Percentiles rank a stretch among this genome's conserved stretches.
Evolutionary conservation across 2,797 vertebrate species (phyloP).

Genomic region (Stomatorhinus walkeri): DNA sequence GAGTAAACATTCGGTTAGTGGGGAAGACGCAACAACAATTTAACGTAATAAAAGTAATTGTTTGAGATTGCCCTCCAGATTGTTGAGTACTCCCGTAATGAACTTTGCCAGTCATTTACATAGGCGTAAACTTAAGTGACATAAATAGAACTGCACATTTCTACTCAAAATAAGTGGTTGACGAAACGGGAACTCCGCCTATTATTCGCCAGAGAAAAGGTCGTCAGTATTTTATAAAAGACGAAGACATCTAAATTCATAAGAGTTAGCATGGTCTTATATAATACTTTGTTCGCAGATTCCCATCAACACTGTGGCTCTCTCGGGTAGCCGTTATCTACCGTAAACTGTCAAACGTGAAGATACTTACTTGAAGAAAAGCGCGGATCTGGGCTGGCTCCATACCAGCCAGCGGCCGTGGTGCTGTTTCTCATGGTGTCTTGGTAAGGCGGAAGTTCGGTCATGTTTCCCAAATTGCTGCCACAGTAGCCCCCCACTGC

Average conservation of each 20-base stretch:
- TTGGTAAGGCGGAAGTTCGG: slow-evolving; percentile 94
- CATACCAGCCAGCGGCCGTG: slow-evolving; percentile 92
- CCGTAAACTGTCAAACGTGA: not conserved
- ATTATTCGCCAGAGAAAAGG: slow-evolving; percentile 3
- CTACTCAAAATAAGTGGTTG: slow-evolving; percentile 13
- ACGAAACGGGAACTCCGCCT: slow-evolving; percentile 5
- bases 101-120: slow-evolving; percentile 13
- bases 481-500: slow-evolving; percentile 98
- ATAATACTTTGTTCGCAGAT: not conserved
- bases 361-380: slow-evolving; percentile 92
- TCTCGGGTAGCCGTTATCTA: not conserved
- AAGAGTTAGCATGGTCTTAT: not conserved
- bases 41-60: not conserved
- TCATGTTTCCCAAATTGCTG: slow-evolving; percentile 88
- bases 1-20: not conserved
- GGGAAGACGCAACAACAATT: not conserved
- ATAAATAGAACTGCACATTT: slow-evolving; percentile 5
- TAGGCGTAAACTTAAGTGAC: slow-evolving; percentile 4
- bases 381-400: slow-evolving; percentile 90
- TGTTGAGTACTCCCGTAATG: not conserved
- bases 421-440: slow-evolving; percentile 91
- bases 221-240: slow-evolving; percentile 10
- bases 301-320: not conserved
- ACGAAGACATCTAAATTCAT: not conserved
- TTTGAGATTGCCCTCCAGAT: not conserved